Base-by-base conservation (phyloP, 2,888 invertebrate species). In the Podotricha telesiphe region DNA sequence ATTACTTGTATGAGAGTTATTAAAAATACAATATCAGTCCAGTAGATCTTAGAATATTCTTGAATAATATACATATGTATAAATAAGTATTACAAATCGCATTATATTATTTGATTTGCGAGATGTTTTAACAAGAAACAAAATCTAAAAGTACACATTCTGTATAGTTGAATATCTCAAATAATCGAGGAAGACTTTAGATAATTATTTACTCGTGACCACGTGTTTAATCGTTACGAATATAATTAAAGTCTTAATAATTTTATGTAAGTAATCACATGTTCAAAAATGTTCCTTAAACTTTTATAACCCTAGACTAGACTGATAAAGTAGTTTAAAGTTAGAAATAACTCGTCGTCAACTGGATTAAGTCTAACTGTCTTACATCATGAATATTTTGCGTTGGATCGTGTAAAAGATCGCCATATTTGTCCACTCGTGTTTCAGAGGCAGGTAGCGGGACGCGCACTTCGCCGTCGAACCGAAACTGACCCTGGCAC, bases 401-500 rank as follows among this genome's bases (percentile, higher is more conserved):
- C 79, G 87, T 89, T 59, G 93, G 92, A 74, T 93, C 93, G 78
- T 91, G 89, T 73, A 92, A 78, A 78, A 93, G 87, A 74, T 93
- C 93, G 7, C 93, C 93, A 79, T 81, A 93, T 74, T 86, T 84
- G 82, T 93, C 93, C 89, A 95, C 95, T 90, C 95, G 95, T 85
- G 95, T 94, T 85, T 96, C 96, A 81, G 95, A 94, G 81, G 96
- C 95, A 73, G 96, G 96, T 82, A 97, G 94, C 85, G 95, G 95
- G 80, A 95, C 93, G 84, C 94, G 95, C 86, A 96, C 96, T 93
- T 97, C 98, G 86, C 96, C 96, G 91, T 97, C 97, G 94, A 97
- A 97, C 84, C 97, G 95, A 93, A 97, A 97, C 93, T 97, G 97
- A 93, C 97, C 97, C 96, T 97, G 95, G 77, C 83, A 85, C 85